Evolutionary conservation across 1,140 invertebrate species (phyloP).

Genomic region (Rhagoletis pomonella): DNA sequence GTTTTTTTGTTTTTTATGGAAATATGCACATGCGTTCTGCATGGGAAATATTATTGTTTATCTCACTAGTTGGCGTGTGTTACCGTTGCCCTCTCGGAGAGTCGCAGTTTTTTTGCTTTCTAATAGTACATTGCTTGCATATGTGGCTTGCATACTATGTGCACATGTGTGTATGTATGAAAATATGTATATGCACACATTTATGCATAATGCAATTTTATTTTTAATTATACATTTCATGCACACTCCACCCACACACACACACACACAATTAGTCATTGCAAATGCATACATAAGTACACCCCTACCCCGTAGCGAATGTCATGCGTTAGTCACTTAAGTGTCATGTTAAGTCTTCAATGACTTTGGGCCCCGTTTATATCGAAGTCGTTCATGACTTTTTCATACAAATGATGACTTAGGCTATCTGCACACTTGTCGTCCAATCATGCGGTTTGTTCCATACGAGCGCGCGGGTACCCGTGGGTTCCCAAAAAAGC

Average conservation of each 20-base stretch:
- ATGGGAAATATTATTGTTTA: slow-evolving; percentile 1
- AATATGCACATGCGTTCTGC: slow-evolving; percentile 17
- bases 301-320: too few species aligned
- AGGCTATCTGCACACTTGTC: too few species aligned
- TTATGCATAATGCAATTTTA: slow-evolving; percentile 35
- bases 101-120: too few species aligned
- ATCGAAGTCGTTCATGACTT: too few species aligned
- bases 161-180: neutral
- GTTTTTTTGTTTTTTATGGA: too few species aligned
- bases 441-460: too few species aligned
- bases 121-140: neutral
- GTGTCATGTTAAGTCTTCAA: too few species aligned
- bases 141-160: neutral
- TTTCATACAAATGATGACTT: too few species aligned
- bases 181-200: neutral
- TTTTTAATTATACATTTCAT: neutral
- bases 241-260: slow-evolving; percentile 8
- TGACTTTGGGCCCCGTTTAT: too few species aligned
- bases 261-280: neutral
- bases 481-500: too few species aligned
- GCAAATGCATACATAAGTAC: neutral
- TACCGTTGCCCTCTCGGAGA: neutral
- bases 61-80: neutral
- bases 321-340: too few species aligned
- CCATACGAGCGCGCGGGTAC: too few species aligned